Conservation (phyloP, 2,797 vertebrate species). For the Odontamblyopus rebecca region DNA sequence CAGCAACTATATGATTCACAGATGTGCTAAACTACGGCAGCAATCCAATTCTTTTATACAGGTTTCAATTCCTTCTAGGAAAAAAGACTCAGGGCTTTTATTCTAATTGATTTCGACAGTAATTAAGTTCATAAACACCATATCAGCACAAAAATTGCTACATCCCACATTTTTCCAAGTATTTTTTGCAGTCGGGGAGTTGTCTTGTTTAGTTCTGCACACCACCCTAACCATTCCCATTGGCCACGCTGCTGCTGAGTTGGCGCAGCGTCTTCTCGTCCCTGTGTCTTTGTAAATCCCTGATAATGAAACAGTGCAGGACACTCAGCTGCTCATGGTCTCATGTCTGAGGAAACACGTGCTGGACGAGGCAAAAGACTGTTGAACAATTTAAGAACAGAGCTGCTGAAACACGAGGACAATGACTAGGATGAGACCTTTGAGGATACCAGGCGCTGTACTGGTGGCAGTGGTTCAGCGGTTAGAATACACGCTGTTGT, state of each 20-base stretch:
- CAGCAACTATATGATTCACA: neutral
- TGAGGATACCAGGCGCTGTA: neutral
- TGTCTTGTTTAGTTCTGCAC: conserved; percentile 16
- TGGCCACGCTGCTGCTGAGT: conserved; percentile 30
- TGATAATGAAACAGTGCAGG: conserved; percentile 42
- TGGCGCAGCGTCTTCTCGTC: conserved; percentile 25
- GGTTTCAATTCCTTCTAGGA: neutral
- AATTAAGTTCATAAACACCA: neutral
- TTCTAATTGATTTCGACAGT: neutral
- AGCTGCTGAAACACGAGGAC: neutral
- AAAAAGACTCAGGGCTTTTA: neutral
- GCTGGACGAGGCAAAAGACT: conserved; percentile 23
- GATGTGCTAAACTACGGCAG: neutral
- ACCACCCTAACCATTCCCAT: conserved; percentile 18
- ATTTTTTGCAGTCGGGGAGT: conserved; percentile 13
- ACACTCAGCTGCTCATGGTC: conserved; percentile 23
- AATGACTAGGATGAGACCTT: neutral
- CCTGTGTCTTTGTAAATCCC: conserved; percentile 38
- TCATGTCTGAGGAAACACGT: conserved; percentile 12
- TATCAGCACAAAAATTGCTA: neutral
- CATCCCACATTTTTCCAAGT: neutral
- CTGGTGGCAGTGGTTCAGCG: too few species aligned
- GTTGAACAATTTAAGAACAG: conserved; percentile 32
- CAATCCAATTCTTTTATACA: neutral
- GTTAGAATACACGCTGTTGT: too few species aligned